Conservation (phyloP, 2,113 vertebrate genomes). For the Malurus alboscapulatus region DNA sequence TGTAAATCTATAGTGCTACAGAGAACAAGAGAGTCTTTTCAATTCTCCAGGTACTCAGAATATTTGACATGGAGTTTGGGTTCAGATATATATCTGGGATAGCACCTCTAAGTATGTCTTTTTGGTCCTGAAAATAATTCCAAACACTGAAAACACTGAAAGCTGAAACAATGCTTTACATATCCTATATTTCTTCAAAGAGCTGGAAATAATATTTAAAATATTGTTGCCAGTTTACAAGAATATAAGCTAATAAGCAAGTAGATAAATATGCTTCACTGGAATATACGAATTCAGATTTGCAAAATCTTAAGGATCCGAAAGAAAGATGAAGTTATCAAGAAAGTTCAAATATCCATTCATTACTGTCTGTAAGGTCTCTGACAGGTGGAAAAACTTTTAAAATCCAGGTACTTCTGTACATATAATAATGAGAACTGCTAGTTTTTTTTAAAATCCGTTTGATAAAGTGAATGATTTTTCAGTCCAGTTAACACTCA, state of each 20-base stretch:
- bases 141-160: background rate
- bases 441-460: background rate
- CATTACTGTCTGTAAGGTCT: background rate
- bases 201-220: background rate
- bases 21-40: background rate
- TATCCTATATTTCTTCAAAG: background rate
- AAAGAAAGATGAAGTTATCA: background rate
- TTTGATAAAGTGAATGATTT: background rate
- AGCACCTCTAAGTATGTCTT: background rate
- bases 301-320: background rate
- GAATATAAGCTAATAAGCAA: background rate
- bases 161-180: background rate
- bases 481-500: background rate
- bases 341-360: background rate
- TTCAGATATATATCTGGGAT: background rate
- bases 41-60: background rate
- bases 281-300: background rate
- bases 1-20: background rate
- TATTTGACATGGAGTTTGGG: background rate
- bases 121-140: background rate
- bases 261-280: background rate
- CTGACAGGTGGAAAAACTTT: background rate
- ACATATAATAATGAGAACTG: background rate
- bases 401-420: background rate
- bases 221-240: background rate